Evolutionary conservation across 2,888 invertebrate genomes (phyloP).

Genomic region (Suillia variegata): DNA sequence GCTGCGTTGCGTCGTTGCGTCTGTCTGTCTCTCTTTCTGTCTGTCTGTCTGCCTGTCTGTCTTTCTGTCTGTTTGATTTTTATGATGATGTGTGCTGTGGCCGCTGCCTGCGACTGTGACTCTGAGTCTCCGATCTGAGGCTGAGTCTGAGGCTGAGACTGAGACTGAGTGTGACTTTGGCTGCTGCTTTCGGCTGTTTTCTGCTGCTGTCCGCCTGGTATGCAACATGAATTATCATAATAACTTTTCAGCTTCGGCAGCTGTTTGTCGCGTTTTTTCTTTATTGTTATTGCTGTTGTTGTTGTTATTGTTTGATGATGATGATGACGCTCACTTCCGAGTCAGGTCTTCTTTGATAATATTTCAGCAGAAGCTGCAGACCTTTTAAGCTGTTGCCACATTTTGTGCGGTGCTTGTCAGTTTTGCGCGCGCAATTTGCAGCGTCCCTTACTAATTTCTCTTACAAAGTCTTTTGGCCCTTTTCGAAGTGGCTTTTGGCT

Average conservation of each 20-base stretch:
- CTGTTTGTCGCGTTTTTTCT: neutral
- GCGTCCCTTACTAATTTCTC: neutral
- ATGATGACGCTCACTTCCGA: neutral
- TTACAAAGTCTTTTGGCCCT: no score
- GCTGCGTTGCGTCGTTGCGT: no score
- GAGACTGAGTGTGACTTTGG: no score
- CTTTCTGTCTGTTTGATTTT: neutral
- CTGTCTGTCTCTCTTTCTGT: neutral
- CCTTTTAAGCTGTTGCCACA: neutral
- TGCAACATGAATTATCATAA: slow-evolving; percentile 11
- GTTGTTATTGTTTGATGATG: neutral
- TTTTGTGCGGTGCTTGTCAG: neutral
- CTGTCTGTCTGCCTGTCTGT: neutral
- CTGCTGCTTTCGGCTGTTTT: slow-evolving; percentile 1
- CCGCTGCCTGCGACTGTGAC: no score
- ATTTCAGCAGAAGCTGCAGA: neutral
- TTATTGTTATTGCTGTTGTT: neutral
- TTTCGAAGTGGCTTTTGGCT: no score
- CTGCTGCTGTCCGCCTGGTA: slow-evolving; percentile 6
- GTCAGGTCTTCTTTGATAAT: neutral
- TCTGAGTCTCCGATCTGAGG: no score
- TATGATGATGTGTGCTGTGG: neutral
- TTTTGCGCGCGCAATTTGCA: slow-evolving; percentile 1
- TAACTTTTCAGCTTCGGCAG: neutral
- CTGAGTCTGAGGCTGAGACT: no score